A percentile compares a stretch with the other conserved stretches of the same genome.
phyloP scores from a whole-genome alignment of 2,888 invertebrate genomes.

The Cerastoderma edule region DNA sequence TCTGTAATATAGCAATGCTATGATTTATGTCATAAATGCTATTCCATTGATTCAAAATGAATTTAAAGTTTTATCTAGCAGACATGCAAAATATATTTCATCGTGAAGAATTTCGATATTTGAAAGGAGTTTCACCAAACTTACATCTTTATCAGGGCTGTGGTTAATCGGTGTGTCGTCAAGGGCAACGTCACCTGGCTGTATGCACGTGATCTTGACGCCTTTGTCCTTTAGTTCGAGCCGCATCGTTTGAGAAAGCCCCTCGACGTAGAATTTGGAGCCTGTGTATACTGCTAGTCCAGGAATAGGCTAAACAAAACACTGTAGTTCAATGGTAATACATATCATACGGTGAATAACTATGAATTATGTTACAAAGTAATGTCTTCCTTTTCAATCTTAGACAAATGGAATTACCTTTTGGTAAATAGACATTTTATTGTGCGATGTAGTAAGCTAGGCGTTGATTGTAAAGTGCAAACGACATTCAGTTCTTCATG shows the following conservation, averaged over 20 bases:
- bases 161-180: conserved; percentile 72
- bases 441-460: too few species aligned
- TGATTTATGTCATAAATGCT: neutral
- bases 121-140: neutral
- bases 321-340: too few species aligned
- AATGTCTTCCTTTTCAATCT: too few species aligned
- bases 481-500: too few species aligned
- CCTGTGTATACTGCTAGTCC: conserved; percentile 84
- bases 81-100: neutral
- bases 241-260: conserved; percentile 82
- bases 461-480: too few species aligned
- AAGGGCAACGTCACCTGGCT: conserved; percentile 84
- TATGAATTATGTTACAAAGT: too few species aligned
- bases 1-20: neutral
- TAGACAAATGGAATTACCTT: too few species aligned
- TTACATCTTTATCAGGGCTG: conserved; percentile 82
- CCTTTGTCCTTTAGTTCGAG: conserved; percentile 81
- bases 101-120: neutral
- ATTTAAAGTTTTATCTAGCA: neutral
- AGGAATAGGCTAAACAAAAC: conserved; percentile 78
- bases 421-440: too few species aligned
- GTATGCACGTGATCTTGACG: conserved; percentile 83
- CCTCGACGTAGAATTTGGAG: conserved; percentile 84
- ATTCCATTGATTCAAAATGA: neutral
- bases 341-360: too few species aligned